phyloP scores from a whole-genome alignment of 2,113 vertebrate species.

The Manacus vitellinus region DNA sequence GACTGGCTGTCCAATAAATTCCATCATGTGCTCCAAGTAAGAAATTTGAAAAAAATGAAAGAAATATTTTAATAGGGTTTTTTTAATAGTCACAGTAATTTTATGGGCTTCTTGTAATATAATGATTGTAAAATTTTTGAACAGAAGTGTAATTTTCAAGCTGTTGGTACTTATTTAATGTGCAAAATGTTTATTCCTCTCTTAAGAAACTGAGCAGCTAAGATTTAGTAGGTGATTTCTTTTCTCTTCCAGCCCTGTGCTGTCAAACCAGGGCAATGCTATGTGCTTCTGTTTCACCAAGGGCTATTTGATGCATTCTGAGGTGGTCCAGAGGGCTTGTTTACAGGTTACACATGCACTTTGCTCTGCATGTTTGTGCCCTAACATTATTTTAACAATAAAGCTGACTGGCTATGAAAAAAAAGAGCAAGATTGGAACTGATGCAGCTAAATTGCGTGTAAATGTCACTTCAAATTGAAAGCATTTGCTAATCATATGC shows the following conservation, averaged over 20 bases:
- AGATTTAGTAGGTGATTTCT: not conserved
- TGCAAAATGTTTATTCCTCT: not conserved
- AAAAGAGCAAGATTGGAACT: not conserved
- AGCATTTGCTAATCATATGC: not conserved
- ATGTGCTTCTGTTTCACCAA: not conserved
- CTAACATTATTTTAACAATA: not conserved
- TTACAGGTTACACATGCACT: not conserved
- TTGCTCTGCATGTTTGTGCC: not conserved
- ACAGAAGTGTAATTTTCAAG: conserved; percentile 13
- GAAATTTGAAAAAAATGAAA: conserved; percentile 1
- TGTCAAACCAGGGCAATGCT: not conserved
- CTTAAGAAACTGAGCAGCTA: not conserved
- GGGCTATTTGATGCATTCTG: not conserved
- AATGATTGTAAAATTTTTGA: not conserved
- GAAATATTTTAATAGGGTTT: not conserved
- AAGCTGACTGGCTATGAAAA: not conserved
- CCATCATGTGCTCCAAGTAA: not conserved
- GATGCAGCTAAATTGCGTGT: not conserved
- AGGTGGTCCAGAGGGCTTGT: not conserved
- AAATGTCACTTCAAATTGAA: not conserved
- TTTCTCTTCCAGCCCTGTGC: not conserved
- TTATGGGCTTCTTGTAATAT: not conserved
- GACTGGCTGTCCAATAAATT: conserved; percentile 13
- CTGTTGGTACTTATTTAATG: not conserved
- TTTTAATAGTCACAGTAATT: not conserved